These are phyloP conservation scores for Labeo rohita DNA, from an alignment of 2,113 vertebrate genomes.

Conservation along the genomic window DNA sequence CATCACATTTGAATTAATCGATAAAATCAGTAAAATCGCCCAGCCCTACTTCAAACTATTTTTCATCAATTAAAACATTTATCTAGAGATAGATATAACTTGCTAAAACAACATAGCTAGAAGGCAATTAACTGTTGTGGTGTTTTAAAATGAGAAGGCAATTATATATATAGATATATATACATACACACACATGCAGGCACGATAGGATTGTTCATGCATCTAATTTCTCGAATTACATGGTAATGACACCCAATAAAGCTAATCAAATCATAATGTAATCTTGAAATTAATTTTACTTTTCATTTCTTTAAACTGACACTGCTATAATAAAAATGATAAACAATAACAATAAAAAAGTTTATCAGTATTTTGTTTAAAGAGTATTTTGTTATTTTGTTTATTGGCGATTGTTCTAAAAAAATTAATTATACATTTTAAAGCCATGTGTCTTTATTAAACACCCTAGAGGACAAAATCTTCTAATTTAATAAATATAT, in stretches of 20 bases:
- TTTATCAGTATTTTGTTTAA: not conserved
- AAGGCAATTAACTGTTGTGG: too few relatives aligned
- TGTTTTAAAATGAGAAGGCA: too few relatives aligned
- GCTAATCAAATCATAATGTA: not conserved
- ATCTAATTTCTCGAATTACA: too few relatives aligned
- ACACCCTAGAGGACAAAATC: not conserved
- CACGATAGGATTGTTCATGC: too few relatives aligned
- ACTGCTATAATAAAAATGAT: not conserved
- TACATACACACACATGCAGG: too few relatives aligned
- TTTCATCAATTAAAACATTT: too few relatives aligned
- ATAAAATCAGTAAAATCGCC: too few relatives aligned
- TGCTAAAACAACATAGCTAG: too few relatives aligned
- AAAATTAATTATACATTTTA: not conserved
- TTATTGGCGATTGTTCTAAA: not conserved
- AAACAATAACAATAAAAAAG: not conserved
- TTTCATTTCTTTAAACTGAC: not conserved
- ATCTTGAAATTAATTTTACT: not conserved
- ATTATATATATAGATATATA: too few relatives aligned
- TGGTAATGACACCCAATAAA: not conserved
- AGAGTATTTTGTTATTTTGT: not conserved
- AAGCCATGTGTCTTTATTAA: not conserved
- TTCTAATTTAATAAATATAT: not conserved
- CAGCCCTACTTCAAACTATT: too few relatives aligned
- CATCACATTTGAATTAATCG: too few relatives aligned
- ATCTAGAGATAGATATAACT: too few relatives aligned